Base-by-base conservation (phyloP, 2,888 invertebrate genomes). In the Tyria jacobaeae region DNA sequence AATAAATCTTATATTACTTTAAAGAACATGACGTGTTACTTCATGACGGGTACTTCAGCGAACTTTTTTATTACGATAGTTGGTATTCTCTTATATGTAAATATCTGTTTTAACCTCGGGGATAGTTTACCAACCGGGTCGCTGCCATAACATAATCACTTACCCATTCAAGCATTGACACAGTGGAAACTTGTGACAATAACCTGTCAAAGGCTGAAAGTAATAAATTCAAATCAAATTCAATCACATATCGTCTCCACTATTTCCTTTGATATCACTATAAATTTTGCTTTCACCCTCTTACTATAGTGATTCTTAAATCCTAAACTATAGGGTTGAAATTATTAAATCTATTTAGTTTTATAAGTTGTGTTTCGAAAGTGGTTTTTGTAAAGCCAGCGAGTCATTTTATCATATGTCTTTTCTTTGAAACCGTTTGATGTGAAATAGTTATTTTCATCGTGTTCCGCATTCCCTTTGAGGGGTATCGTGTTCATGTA, bases 141-240 rank as follows among this genome's bases (percentile, higher is more conserved):
- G 21, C 21, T 44, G 21, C 9, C 21, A 44, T 44, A 44, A 12
- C 21, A 21, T n/a, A 44, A 44, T 44, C 21, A 21, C 27, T 27
- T 53, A 54, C 17, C 27, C 44, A 60, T n/a, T 63, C 34, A 50
- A 52, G 37, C 57, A 24, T 25, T 39, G 60, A 57, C 59, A 65
- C 64, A 71, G 66, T 63, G 55, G 65, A 70, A 61, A 57, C 52
- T 66, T 64, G 57, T 55, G 63, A 69, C 69, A 71, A 75, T 70
- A 72, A 68, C 57, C 71, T 57, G 64, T 70, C 73, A 65, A 68
- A 70, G 62, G 62, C 61, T 60, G 52, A 51, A 68, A 51, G 68
- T 75, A 78, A 73, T 75, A 75, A 73, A 76, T 76, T 76, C 75
- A 70, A 78, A 76, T 76, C 68, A 75, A 73, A 78, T 78, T 76